A percentile compares a stretch with the other conserved stretches of the same genome.
Evolutionary conservation across 2,113 vertebrate genomes (phyloP).

Genomic region (Gadus chalcogrammus): DNA sequence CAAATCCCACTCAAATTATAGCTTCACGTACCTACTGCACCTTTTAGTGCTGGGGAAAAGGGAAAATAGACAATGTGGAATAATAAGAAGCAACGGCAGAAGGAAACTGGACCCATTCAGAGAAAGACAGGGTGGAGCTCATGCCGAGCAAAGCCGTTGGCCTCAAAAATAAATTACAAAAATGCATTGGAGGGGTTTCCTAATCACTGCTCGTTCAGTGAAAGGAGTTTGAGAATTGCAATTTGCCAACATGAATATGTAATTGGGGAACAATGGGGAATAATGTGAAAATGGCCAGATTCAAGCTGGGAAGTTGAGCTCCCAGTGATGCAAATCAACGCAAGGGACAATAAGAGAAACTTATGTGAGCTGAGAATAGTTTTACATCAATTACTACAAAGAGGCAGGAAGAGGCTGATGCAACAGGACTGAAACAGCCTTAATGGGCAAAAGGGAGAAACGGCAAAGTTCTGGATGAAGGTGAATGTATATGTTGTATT

Average conservation of each 20-base stretch:
- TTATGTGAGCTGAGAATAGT: conserved; percentile 24
- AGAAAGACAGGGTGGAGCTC: too few relatives aligned
- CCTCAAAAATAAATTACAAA: too few relatives aligned
- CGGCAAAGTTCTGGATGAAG: conserved; percentile 3
- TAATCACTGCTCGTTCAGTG: neutral
- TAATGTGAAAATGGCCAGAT: conserved; percentile 20
- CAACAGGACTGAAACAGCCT: conserved; percentile 68
- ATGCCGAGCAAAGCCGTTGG: too few relatives aligned
- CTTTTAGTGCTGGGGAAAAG: too few relatives aligned
- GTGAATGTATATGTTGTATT: neutral
- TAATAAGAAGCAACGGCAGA: too few relatives aligned
- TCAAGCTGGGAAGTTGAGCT: neutral
- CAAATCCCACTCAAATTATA: too few relatives aligned
- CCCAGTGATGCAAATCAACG: conserved; percentile 62
- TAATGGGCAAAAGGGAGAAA: conserved; percentile 15
- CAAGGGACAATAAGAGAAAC: conserved; percentile 48
- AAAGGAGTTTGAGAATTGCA: neutral
- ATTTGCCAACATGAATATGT: neutral
- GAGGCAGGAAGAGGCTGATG: conserved; percentile 52
- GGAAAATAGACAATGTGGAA: too few relatives aligned
- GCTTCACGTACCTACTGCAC: too few relatives aligned
- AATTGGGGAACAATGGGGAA: conserved; percentile 2
- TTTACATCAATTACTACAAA: conserved; percentile 42
- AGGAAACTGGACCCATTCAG: too few relatives aligned
- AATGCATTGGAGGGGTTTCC: too few relatives aligned